A percentile compares a stretch with the other conserved stretches of the same genome.
Conservation (phyloP, 2,888 invertebrate species). For the Microctonus aethiopoides region DNA sequence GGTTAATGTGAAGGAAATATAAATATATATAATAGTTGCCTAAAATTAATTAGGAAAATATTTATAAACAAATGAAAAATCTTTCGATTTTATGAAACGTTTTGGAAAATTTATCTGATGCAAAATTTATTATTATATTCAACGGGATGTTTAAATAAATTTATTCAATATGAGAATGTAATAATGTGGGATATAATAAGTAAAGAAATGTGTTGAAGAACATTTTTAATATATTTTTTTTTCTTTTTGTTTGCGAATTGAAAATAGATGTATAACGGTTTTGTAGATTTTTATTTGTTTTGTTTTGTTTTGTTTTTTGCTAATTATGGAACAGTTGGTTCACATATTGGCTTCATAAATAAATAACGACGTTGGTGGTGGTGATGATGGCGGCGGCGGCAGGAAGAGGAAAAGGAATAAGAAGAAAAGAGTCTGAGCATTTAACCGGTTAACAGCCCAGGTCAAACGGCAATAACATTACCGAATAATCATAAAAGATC, state of each 20-base stretch:
- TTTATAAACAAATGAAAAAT: too few relatives aligned
- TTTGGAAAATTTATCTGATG: not conserved
- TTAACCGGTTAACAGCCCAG: slow-evolving; percentile 59
- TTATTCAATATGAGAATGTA: not conserved
- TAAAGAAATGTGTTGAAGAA: too few relatives aligned
- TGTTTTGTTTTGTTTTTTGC: too few relatives aligned
- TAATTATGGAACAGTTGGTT: not conserved
- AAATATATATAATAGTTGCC: too few relatives aligned
- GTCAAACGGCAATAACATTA: slow-evolving; percentile 61
- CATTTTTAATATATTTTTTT: too few relatives aligned
- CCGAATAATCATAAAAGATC: slow-evolving; percentile 61
- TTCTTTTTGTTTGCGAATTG: too few relatives aligned
- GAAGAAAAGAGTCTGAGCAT: slow-evolving; percentile 41
- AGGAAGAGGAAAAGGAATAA: slow-evolving; percentile 34
- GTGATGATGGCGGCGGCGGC: slow-evolving; percentile 17
- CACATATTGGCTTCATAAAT: not conserved
- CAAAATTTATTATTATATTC: not conserved
- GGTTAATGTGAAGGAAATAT: too few relatives aligned
- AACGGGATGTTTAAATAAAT: not conserved
- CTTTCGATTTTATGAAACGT: not conserved
- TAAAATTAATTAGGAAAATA: not conserved
- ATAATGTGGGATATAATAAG: not conserved
- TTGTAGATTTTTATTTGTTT: too few relatives aligned
- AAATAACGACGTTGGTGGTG: not conserved
- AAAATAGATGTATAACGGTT: too few relatives aligned